phyloP scores from a whole-genome alignment of 2,113 vertebrate species.

The Cercocebus atys region DNA sequence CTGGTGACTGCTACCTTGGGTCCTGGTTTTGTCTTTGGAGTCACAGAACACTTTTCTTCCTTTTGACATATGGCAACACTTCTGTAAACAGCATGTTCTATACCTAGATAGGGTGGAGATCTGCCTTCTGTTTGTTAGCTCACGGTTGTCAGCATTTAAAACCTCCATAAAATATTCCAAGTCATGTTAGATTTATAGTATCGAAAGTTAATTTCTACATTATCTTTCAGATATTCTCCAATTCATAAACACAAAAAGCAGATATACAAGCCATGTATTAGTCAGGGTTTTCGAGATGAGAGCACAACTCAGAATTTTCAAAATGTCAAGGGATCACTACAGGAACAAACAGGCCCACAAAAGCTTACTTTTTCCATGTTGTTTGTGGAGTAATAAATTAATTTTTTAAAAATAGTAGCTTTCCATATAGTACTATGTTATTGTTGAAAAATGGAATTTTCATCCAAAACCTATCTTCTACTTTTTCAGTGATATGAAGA shows the following conservation, averaged over 20 bases:
- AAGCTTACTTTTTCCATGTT: background rate
- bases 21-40: background rate
- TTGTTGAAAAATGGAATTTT: background rate
- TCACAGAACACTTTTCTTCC: background rate
- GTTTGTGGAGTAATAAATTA: background rate
- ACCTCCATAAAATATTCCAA: background rate
- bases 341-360: background rate
- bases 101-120: background rate
- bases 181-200: background rate
- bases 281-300: background rate
- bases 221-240: background rate
- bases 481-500: background rate
- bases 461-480: background rate
- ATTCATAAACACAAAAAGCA: background rate
- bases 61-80: background rate
- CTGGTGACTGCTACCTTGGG: background rate
- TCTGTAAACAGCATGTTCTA: background rate
- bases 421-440: background rate
- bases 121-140: background rate
- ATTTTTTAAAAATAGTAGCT: background rate
- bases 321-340: background rate
- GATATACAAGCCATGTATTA: background rate
- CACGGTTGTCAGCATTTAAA: background rate
- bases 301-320: background rate
- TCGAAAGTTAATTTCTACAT: slow-evolving; percentile 19